Evolutionary conservation across 2,797 vertebrate genomes (phyloP).

Genomic region (Emydoidea blandingii): DNA sequence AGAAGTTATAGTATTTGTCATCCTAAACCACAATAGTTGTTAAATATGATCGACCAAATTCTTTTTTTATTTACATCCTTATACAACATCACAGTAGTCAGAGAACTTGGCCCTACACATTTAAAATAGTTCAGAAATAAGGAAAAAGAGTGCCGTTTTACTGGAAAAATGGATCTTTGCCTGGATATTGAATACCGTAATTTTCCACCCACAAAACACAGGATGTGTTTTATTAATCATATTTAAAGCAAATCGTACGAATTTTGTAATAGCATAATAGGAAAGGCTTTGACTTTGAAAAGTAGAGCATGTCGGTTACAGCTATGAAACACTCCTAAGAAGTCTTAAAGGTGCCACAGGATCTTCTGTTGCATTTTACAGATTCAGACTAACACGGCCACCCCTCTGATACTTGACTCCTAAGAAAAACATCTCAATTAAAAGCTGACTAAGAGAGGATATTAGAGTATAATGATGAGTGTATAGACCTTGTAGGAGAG

Average conservation of each 20-base stretch:
- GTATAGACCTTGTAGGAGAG: not conserved
- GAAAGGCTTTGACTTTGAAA: not conserved
- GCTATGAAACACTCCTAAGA: not conserved
- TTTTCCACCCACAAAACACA: not conserved
- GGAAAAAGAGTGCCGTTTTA: not conserved
- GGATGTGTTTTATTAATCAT: not conserved
- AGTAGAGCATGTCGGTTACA: not conserved
- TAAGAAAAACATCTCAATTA: not conserved
- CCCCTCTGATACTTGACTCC: no score
- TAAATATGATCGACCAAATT: not conserved
- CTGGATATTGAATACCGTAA: not conserved
- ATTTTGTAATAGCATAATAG: not conserved
- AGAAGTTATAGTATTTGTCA: not conserved
- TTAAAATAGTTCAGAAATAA: not conserved
- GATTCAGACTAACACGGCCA: no score
- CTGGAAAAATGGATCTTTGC: fast-evolving
- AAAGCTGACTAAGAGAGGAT: not conserved
- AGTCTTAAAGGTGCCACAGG: not conserved
- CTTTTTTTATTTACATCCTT: not conserved
- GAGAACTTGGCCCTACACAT: not conserved
- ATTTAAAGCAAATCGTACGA: not conserved
- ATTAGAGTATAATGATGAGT: not conserved
- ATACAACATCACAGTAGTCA: not conserved
- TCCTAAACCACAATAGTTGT: not conserved
- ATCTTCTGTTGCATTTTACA: no score